Evolutionary conservation across 2,113 vertebrate species (phyloP).

Genomic region (Phocoena sinus): DNA sequence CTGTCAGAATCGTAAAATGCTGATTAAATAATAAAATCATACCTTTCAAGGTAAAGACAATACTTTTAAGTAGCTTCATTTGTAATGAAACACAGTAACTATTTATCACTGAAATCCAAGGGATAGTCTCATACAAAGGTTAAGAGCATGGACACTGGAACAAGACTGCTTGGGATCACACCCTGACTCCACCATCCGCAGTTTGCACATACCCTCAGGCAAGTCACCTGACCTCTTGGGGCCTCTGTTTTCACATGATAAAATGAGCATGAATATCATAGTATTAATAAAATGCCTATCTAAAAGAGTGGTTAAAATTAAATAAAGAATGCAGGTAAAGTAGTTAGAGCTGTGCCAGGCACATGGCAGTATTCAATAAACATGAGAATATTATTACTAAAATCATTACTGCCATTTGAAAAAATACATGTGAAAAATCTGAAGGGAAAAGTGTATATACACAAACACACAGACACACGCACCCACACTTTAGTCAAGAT

Average conservation of each 20-base stretch:
- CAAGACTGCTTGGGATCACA: neutral
- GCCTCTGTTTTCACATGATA: neutral
- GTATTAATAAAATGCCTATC: neutral
- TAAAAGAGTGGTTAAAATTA: neutral
- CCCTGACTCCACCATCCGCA: too few species aligned
- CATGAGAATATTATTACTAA: neutral
- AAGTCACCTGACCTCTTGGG: neutral
- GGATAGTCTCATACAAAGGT: neutral
- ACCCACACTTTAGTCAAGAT: neutral
- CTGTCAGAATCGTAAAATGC: neutral
- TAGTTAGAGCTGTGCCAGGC: neutral
- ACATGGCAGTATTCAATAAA: neutral
- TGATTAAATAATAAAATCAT: neutral
- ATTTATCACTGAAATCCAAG: neutral
- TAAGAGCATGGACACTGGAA: neutral
- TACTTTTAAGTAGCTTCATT: neutral
- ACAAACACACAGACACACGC: neutral
- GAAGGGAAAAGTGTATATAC: neutral
- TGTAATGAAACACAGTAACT: neutral
- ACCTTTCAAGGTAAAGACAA: neutral
- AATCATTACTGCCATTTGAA: neutral
- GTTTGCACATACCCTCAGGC: neutral
- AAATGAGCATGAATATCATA: neutral
- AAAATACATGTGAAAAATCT: neutral
- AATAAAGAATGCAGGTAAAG: neutral